These are phyloP conservation scores for Bos javanicus DNA, from an alignment of 2,113 vertebrate species.

Conservation along the genomic window DNA sequence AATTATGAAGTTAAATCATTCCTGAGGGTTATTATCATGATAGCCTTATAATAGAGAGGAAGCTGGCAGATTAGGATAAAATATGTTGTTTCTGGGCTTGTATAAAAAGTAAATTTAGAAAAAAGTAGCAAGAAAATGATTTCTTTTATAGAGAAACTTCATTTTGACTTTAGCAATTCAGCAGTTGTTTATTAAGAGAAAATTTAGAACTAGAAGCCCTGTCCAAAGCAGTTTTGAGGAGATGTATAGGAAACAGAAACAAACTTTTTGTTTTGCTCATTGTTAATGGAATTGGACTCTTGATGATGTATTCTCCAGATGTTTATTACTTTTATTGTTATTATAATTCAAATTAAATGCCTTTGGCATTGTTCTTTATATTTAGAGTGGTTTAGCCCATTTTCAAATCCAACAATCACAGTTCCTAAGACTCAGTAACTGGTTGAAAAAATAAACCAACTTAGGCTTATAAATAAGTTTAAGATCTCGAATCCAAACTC, in stretches of 20 bases:
- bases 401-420: not conserved
- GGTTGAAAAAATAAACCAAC: not conserved
- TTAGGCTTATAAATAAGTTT: not conserved
- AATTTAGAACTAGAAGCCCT: not conserved
- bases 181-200: not conserved
- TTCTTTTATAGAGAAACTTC: not conserved
- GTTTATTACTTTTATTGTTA: not conserved
- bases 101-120: not conserved
- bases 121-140: conserved; percentile 19
- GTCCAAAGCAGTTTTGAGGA: not conserved
- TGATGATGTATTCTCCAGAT: not conserved
- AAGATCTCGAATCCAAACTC: not conserved
- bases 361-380: not conserved
- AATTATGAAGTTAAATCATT: conserved; percentile 67
- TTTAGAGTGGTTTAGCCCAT: not conserved
- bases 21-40: conserved; percentile 33
- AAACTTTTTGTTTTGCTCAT: not conserved
- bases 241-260: not conserved
- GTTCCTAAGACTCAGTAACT: not conserved
- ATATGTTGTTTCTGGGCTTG: conserved; percentile 3
- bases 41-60: conserved; percentile 17
- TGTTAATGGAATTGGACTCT: not conserved
- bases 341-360: not conserved
- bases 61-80: conserved; percentile 14
- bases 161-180: conserved; percentile 33